These are phyloP conservation scores for Sphenopsis melanotis DNA, from an alignment of 2,797 vertebrate genomes.

Conservation along the genomic window DNA sequence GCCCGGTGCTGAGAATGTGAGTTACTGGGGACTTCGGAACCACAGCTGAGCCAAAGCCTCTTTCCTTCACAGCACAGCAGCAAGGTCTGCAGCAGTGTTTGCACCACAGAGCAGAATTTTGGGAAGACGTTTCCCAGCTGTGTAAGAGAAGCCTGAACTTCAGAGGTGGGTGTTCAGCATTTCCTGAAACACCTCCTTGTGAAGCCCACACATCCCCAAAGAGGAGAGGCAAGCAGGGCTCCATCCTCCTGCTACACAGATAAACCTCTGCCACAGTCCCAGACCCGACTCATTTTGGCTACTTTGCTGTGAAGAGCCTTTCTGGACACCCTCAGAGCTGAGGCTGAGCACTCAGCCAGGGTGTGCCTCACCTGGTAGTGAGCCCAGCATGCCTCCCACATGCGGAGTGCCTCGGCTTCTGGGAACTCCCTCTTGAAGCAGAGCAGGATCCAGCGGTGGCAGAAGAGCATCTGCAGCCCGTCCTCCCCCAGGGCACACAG, in stretches of 20 bases:
- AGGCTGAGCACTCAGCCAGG: neutral
- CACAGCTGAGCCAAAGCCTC: neutral
- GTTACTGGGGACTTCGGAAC: neutral
- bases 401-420: slow-evolving; percentile 90
- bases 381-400: slow-evolving; percentile 99
- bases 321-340: accelerated
- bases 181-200: neutral
- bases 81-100: neutral
- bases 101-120: neutral
- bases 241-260: neutral
- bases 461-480: slow-evolving; percentile 96
- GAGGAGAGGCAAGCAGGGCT: neutral
- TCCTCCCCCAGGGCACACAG: slow-evolving; percentile 89
- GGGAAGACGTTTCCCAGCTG: neutral
- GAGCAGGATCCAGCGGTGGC: slow-evolving; percentile 97
- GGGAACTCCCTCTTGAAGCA: slow-evolving; percentile 98
- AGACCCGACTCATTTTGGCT: neutral
- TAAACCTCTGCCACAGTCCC: neutral
- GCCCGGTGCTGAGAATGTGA: neutral
- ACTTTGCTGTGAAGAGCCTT: neutral
- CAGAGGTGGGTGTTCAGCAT: neutral
- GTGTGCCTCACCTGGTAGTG: slow-evolving; percentile 89
- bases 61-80: neutral
- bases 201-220: neutral
- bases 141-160: neutral